Evolutionary conservation across 2,113 vertebrate species (phyloP).

Genomic region (Lepisosteus osseus): DNA sequence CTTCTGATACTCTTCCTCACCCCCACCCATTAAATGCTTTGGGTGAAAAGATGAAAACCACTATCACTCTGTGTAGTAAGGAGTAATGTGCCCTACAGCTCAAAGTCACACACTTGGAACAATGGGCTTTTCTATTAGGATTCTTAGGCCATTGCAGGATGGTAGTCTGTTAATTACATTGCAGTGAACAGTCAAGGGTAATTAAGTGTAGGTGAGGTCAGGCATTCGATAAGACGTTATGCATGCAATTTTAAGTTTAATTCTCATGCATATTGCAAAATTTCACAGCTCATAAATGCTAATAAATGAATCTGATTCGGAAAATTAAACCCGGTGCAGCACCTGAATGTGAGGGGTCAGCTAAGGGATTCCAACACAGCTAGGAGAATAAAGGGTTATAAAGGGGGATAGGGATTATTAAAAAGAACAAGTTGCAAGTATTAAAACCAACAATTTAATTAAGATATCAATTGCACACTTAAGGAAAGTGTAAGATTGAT

Average conservation of each 20-base stretch:
- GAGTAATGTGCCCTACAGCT: slow-evolving; percentile 25
- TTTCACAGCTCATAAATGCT: slow-evolving; percentile 8
- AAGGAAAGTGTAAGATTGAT: slow-evolving; percentile 36
- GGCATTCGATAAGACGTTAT: slow-evolving; percentile 32
- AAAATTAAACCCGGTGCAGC: slow-evolving; percentile 6
- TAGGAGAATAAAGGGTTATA: slow-evolving; percentile 30
- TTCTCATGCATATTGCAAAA: slow-evolving; percentile 12
- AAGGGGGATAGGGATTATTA: slow-evolving; percentile 36
- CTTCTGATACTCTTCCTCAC: too few relatives aligned
- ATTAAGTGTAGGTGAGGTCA: slow-evolving; percentile 48
- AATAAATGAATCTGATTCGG: neutral
- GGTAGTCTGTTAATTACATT: slow-evolving; percentile 45
- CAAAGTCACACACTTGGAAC: slow-evolving; percentile 47
- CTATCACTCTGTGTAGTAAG: slow-evolving; percentile 31
- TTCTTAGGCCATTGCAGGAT: slow-evolving; percentile 30
- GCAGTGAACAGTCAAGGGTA: slow-evolving; percentile 45
- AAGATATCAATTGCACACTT: slow-evolving; percentile 41
- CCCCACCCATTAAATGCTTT: slow-evolving; percentile 20
- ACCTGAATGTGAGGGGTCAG: slow-evolving; percentile 1
- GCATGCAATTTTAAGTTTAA: slow-evolving; percentile 30
- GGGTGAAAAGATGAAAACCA: slow-evolving; percentile 32
- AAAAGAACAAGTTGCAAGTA: slow-evolving; percentile 30
- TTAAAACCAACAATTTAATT: slow-evolving; percentile 54
- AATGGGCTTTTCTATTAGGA: slow-evolving; percentile 27
- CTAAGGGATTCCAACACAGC: slow-evolving; percentile 21